phyloP scores from a whole-genome alignment of 2,113 vertebrate genomes.

The Megaceryle maxima region DNA sequence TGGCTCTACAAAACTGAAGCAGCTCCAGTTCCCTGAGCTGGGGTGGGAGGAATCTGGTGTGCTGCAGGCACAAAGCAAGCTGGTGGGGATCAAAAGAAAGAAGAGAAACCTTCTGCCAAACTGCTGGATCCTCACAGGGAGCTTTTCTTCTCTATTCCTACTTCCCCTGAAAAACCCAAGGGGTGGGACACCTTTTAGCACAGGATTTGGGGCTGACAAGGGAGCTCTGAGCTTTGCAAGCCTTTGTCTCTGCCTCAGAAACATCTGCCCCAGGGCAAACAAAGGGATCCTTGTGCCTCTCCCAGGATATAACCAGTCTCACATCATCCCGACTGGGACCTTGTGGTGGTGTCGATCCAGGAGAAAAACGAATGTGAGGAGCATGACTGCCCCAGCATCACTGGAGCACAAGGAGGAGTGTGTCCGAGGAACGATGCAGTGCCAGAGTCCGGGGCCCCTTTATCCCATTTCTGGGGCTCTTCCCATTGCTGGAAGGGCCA shows the following conservation, averaged over 20 bases:
- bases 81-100: background rate
- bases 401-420: background rate
- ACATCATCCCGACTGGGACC: fast-evolving
- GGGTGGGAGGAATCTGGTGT: background rate
- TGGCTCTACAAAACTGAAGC: background rate
- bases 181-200: fast-evolving
- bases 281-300: fast-evolving
- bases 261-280: background rate
- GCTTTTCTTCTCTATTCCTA: background rate
- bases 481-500: background rate
- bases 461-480: background rate
- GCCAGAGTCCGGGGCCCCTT: background rate
- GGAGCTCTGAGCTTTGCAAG: background rate
- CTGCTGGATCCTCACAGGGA: background rate
- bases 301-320: too few species aligned
- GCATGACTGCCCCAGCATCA: fast-evolving
- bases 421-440: background rate
- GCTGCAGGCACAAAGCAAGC: background rate
- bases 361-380: background rate
- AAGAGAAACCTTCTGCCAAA: background rate
- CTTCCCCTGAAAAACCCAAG: background rate
- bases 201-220: background rate
- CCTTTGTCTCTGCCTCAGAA: background rate
- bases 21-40: background rate
- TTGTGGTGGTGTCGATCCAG: fast-evolving